Conservation (phyloP, 2,797 vertebrate genomes). For the Menidia menidia region DNA sequence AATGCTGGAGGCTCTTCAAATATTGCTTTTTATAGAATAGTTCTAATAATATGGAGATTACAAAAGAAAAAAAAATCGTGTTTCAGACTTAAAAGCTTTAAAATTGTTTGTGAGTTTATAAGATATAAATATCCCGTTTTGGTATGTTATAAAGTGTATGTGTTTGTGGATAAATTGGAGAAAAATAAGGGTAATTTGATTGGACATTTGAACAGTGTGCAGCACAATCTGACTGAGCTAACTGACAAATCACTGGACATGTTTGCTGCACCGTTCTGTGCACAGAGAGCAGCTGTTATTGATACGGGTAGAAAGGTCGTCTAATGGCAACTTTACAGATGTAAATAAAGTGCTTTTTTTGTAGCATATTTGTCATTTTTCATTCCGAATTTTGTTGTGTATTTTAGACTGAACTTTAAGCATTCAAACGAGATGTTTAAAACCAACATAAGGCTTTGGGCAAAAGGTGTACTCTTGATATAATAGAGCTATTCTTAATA, state of each 20-base stretch:
- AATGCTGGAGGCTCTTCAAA: conserved; percentile 85
- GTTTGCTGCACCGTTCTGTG: conserved; percentile 51
- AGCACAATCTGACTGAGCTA: conserved; percentile 31
- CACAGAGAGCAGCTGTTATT: conserved; percentile 55
- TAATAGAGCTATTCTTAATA: too few species aligned
- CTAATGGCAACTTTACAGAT: conserved; percentile 73
- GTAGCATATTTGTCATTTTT: conserved; percentile 53
- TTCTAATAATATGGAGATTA: conserved; percentile 69
- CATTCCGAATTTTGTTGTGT: background rate
- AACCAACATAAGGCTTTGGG: too few species aligned
- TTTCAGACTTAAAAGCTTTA: conserved; percentile 77
- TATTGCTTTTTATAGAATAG: conserved; percentile 84
- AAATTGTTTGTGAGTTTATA: conserved; percentile 81
- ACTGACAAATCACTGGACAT: conserved; percentile 55
- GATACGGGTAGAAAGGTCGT: conserved; percentile 70
- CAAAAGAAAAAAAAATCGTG: conserved; percentile 67
- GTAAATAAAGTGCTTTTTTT: conserved; percentile 84
- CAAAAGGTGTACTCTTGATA: too few species aligned
- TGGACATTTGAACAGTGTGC: conserved; percentile 45
- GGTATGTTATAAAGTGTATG: conserved; percentile 75
- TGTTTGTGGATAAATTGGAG: conserved; percentile 79
- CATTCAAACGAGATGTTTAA: too few species aligned
- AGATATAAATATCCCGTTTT: conserved; percentile 84
- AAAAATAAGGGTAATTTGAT: conserved; percentile 66
- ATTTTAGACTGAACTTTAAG: too few species aligned